These are phyloP conservation scores for Brachionus calyciflorus DNA, from an alignment of 1,140 invertebrate genomes.

Conservation along the genomic window DNA sequence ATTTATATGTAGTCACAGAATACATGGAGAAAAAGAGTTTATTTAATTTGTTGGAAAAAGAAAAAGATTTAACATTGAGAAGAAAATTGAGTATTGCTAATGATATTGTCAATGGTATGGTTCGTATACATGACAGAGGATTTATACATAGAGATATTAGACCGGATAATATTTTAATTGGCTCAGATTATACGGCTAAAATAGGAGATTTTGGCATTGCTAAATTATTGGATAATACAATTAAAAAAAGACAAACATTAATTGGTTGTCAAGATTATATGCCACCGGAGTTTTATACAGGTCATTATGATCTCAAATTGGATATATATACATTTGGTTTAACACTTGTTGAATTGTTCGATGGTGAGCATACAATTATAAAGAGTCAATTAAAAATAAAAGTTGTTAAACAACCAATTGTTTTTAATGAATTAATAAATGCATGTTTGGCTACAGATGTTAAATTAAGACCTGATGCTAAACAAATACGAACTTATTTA, in stretches of 20 bases:
- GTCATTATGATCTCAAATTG: no score
- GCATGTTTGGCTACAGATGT: no score
- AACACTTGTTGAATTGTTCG: no score
- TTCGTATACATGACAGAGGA: neutral
- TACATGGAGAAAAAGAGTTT: neutral
- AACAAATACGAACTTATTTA: no score
- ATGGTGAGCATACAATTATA: no score
- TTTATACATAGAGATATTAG: slow-evolving; percentile 3
- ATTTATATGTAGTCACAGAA: neutral
- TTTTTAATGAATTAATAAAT: no score
- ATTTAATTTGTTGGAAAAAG: neutral
- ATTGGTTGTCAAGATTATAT: neutral
- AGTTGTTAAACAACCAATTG: no score
- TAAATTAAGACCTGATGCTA: no score
- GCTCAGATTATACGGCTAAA: slow-evolving; percentile 8
- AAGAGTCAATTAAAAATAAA: no score
- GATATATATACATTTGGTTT: no score
- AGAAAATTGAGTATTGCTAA: neutral
- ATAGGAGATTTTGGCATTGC: slow-evolving; percentile 10
- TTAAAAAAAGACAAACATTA: neutral
- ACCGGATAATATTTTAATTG: slow-evolving; percentile 11
- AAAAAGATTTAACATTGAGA: neutral
- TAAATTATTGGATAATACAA: neutral
- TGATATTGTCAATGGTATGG: neutral
- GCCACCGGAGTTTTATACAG: slow-evolving; percentile 1